Percentiles rank a stretch among this genome's conserved stretches.
Conservation (phyloP, 2,797 vertebrate species). For the Manis pentadactyla region DNA sequence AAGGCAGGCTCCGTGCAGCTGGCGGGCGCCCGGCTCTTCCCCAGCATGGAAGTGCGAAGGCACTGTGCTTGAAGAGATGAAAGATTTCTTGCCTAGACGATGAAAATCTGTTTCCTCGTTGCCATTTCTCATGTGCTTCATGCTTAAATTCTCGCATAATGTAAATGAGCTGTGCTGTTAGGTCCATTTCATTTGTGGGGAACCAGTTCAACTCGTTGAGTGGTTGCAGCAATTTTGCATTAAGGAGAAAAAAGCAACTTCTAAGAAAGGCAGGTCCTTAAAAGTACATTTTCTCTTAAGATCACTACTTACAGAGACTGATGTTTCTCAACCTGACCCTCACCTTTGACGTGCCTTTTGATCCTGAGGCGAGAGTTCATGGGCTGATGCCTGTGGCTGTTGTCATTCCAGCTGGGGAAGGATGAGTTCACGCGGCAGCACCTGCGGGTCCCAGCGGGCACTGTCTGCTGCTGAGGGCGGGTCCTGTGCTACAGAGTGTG, state of each 20-base stretch:
- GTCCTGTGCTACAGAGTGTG: constrained; percentile 96
- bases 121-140: not conserved
- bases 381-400: not conserved
- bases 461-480: constrained; percentile 86
- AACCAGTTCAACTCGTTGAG: not conserved
- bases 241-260: not conserved
- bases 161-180: not conserved
- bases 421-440: constrained; percentile 95
- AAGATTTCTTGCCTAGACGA: constrained; percentile 20
- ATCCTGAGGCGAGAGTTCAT: not conserved
- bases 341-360: not conserved
- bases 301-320: not conserved
- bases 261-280: not conserved
- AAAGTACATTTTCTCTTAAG: not conserved
- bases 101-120: constrained; percentile 11
- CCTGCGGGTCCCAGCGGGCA: constrained; percentile 91
- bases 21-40: not conserved
- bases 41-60: not conserved
- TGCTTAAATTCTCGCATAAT: constrained; percentile 61
- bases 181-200: constrained; percentile 3
- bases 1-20: not conserved
- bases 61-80: constrained; percentile 17
- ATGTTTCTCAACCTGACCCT: not conserved
- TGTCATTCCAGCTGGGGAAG: constrained; percentile 90
- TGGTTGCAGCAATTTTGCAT: constrained; percentile 41